Evolutionary conservation across 53 echinoderm and acorn worm genomes (phyloP), one percentile per base, ranked within the genome.

Genomic region (Patiria pectinifera): DNA sequence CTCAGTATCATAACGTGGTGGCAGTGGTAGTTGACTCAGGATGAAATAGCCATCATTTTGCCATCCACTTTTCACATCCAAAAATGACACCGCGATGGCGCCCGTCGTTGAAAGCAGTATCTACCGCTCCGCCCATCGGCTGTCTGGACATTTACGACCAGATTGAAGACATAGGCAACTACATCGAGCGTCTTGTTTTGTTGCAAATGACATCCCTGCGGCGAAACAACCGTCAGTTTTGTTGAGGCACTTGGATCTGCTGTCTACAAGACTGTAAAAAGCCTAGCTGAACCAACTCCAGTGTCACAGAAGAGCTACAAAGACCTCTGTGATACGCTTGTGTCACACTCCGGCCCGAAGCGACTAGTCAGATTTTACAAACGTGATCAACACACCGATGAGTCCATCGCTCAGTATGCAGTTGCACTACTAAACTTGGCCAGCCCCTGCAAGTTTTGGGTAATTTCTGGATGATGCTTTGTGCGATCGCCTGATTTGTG

Each of bases 391-490:
- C 26, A 81, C 4, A 18, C 81, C 3, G 46, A 61, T 1, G 83
- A 91, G 74, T 0, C 26, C 12, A 71, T 91, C 1, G 25, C 91
- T 19, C 45, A 83, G 35, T 91, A 71, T 53, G 9, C 71, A 2
- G 53, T 76, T 1, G 74, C 69, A 70, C 53, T 91, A 14, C 61
- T 69, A 16, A 45, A 26, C 15, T 24, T 91, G 46, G 82, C 91
- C 22, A 83, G 75, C 2, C 45, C 84, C 0, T 91, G 91, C 14
- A 48, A 91, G 6, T 35, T 91, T 91, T 72, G 83, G 75, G 2
- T 15, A 11, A 5, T 91, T 91, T 22, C 11, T 83, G 16, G 35
- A 35, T 35, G 35, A 35, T 35, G 35, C 35, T 35, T 35, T 35
- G 35, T 1, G 35, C 1, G 35, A 47, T 48, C 6, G 91, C 83